A percentile compares a stretch with the other conserved stretches of the same genome.
These are phyloP conservation scores for Serinus canaria DNA, from an alignment of 2,113 vertebrate species.

Conservation along the genomic window DNA sequence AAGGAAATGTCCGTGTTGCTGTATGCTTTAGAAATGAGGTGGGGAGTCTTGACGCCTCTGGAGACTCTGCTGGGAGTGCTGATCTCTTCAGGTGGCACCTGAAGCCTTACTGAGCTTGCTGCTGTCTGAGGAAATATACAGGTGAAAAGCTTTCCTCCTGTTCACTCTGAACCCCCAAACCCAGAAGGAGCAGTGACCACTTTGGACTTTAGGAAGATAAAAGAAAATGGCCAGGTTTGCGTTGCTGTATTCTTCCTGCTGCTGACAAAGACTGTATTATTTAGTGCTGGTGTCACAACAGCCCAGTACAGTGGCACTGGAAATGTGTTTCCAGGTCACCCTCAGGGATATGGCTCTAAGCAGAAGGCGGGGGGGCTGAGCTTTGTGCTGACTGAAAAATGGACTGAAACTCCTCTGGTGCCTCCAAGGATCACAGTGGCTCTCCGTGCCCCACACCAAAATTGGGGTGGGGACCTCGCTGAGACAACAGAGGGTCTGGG, in stretches of 20 bases:
- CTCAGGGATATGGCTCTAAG: neutral
- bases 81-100: neutral
- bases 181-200: neutral
- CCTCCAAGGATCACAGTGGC: rapidly evolving
- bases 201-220: neutral
- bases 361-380: neutral
- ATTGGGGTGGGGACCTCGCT: neutral
- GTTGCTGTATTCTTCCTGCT: neutral
- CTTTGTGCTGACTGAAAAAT: neutral
- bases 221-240: rapidly evolving
- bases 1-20: neutral
- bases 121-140: neutral
- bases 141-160: neutral
- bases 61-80: neutral
- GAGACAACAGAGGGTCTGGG: neutral
- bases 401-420: neutral
- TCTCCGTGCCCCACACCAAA: neutral
- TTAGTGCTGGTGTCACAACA: neutral
- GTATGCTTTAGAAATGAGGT: neutral
- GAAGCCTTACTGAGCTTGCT: neutral
- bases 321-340: neutral
- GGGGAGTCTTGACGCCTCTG: neutral
- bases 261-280: neutral
- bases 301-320: neutral
- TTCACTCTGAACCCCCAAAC: neutral